phyloP scores from a whole-genome alignment of 2,113 vertebrate species.

The Cyanoliseus patagonus region DNA sequence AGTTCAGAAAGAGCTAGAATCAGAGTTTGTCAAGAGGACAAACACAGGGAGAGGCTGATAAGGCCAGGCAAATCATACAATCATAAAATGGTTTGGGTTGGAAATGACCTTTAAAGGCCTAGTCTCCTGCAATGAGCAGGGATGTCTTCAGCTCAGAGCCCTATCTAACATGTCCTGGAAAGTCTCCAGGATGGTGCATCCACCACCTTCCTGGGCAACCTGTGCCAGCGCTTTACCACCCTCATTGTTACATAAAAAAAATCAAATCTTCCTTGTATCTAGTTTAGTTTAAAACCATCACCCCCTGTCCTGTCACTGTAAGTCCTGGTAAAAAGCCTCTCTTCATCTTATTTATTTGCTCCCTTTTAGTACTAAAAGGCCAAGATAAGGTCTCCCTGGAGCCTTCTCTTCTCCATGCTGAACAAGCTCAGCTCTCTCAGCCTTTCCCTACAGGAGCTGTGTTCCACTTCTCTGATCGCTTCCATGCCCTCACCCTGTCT shows the following conservation, averaged over 20 bases:
- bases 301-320: not conserved
- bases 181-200: not conserved
- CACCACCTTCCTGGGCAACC: not conserved
- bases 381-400: not conserved
- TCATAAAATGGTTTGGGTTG: not conserved
- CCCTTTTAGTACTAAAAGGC: not conserved
- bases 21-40: not conserved
- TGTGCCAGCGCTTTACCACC: not conserved
- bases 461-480: not conserved
- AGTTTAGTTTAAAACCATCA: not conserved
- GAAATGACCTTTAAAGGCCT: not conserved
- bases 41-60: not conserved
- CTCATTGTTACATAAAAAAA: not conserved
- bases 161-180: not conserved
- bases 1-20: not conserved
- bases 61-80: not conserved
- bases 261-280: not conserved
- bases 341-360: not conserved
- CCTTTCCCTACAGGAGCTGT: not conserved
- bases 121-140: not conserved
- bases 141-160: not conserved
- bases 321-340: not conserved
- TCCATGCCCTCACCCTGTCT: not conserved
- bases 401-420: not conserved
- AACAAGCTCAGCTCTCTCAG: not conserved